These are phyloP conservation scores for Callochromis pleurospilus DNA, from an alignment of 2,113 vertebrate species.

Conservation along the genomic window DNA sequence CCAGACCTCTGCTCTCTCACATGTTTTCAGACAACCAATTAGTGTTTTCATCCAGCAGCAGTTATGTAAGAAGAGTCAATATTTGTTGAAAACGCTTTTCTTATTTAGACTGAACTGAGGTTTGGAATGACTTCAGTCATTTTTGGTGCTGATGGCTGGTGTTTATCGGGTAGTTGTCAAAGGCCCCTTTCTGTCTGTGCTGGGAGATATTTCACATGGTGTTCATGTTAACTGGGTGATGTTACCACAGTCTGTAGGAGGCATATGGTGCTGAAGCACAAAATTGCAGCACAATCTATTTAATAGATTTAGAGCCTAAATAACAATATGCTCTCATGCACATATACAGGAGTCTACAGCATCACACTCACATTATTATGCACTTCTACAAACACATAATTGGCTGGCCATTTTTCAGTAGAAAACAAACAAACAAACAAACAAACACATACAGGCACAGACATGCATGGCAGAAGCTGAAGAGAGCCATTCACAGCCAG, in stretches of 20 bases:
- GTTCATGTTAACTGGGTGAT: constrained; percentile 9
- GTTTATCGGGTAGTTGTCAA: constrained; percentile 48
- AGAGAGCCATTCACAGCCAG: neutral
- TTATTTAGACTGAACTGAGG: constrained; percentile 36
- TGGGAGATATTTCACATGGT: constrained; percentile 25
- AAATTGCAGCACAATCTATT: neutral
- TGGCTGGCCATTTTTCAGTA: neutral
- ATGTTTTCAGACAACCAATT: constrained; percentile 62
- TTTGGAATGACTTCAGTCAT: constrained; percentile 50
- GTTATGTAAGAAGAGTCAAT: constrained; percentile 69
- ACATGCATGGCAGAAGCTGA: neutral
- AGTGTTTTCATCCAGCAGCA: constrained; percentile 54
- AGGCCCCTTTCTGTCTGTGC: constrained; percentile 50
- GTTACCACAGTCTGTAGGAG: neutral
- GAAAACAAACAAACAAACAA: neutral
- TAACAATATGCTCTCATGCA: neutral
- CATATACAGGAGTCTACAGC: neutral
- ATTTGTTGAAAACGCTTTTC: constrained; percentile 67
- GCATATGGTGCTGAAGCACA: neutral
- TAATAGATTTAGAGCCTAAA: neutral
- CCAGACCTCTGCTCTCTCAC: constrained; percentile 13
- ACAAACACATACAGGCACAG: neutral
- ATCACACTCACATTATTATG: neutral
- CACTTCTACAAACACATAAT: neutral
- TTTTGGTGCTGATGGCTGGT: neutral